A percentile compares a stretch with the other conserved stretches of the same genome.
Conservation (phyloP, 1,140 invertebrate genomes). For the Goniozus legneri region DNA sequence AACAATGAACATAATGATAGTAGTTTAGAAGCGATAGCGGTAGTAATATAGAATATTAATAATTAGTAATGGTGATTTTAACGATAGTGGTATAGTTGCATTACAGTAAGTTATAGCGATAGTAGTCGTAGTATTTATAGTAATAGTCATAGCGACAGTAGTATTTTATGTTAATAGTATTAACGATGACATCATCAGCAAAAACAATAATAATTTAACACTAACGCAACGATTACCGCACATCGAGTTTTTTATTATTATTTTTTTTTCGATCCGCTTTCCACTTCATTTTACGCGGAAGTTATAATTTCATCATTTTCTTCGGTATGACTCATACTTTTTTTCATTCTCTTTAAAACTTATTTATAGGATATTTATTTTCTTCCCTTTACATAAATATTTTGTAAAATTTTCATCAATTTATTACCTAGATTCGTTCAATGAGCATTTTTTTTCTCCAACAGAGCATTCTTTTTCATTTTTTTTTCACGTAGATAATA, state of each 20-base stretch:
- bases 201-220: slow-evolving; percentile 16
- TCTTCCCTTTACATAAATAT: slow-evolving; percentile 6
- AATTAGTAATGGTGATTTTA: slow-evolving; percentile 3
- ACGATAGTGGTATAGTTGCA: not conserved
- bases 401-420: slow-evolving; percentile 3
- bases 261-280: not conserved
- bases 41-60: slow-evolving; percentile 11
- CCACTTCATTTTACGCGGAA: too few relatives aligned
- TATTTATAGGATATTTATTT: too few relatives aligned
- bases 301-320: too few relatives aligned
- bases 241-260: not conserved
- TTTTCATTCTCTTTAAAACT: too few relatives aligned
- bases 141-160: not conserved
- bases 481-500: not conserved
- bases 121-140: slow-evolving; percentile 17
- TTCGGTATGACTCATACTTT: too few relatives aligned
- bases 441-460: slow-evolving; percentile 6
- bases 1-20: slow-evolving; percentile 11
- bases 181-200: slow-evolving; percentile 11
- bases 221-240: slow-evolving; percentile 16
- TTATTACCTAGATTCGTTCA: slow-evolving; percentile 5
- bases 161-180: slow-evolving; percentile 4
- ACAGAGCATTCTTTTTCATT: slow-evolving; percentile 11
- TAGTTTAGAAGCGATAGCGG: slow-evolving; percentile 7
- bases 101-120: slow-evolving; percentile 1